phyloP scores from a whole-genome alignment of 2,113 vertebrate species.

The Passer domesticus region DNA sequence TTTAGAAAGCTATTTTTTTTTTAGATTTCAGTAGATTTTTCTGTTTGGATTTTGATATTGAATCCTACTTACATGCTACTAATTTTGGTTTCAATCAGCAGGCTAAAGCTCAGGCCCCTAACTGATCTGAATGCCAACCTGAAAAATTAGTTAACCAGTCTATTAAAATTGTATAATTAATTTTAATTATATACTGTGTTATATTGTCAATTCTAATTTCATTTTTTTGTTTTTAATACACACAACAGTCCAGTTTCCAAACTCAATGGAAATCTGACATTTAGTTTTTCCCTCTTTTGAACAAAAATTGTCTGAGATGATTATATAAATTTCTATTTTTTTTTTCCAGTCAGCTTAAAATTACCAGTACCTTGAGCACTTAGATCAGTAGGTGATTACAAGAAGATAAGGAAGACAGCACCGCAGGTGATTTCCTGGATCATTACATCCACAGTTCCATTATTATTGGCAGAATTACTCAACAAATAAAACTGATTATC shows the following conservation, averaged over 20 bases:
- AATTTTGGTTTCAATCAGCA: neutral
- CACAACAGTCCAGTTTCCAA: neutral
- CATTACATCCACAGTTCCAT: neutral
- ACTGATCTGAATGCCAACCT: neutral
- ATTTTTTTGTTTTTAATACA: neutral
- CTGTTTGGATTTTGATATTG: neutral
- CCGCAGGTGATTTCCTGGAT: neutral
- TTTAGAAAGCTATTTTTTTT: rapidly evolving
- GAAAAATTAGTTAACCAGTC: neutral
- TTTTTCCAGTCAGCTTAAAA: neutral
- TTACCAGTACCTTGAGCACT: neutral
- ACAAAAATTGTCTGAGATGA: neutral
- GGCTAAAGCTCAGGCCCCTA: neutral
- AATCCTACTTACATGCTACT: neutral
- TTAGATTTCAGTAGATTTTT: neutral
- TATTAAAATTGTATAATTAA: neutral
- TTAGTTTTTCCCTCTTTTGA: neutral
- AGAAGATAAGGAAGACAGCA: neutral
- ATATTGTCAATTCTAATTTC: neutral
- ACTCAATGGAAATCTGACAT: neutral
- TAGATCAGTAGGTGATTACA: neutral
- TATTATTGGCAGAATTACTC: neutral
- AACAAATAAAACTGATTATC: constrained; percentile 23
- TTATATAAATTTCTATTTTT: neutral
- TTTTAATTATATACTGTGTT: neutral